A percentile compares a stretch with the other conserved stretches of the same genome.
phyloP scores from a whole-genome alignment of 2,113 vertebrate species.

The Corynorhinus townsendii region DNA sequence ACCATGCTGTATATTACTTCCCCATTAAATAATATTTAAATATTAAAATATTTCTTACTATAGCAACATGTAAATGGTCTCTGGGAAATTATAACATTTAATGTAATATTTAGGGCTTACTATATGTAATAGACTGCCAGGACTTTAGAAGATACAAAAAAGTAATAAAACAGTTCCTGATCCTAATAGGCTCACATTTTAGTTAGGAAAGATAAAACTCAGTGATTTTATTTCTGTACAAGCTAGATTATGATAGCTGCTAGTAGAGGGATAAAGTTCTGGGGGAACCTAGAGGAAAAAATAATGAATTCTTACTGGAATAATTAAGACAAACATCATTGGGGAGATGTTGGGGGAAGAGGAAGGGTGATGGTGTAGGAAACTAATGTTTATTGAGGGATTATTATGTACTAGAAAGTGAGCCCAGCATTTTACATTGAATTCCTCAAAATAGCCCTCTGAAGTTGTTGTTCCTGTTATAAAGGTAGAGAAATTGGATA shows the following conservation, averaged over 20 bases:
- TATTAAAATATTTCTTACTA: neutral
- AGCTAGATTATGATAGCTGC: neutral
- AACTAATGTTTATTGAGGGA: neutral
- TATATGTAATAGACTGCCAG: neutral
- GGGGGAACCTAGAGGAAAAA: neutral
- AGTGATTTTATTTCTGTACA: neutral
- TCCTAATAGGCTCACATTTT: neutral
- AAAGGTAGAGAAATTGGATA: neutral
- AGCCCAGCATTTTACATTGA: neutral
- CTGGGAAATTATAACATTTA: neutral
- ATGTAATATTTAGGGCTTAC: neutral
- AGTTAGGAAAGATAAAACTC: neutral
- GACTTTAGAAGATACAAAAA: neutral
- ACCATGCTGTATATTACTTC: neutral
- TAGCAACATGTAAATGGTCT: neutral
- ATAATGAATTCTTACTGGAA: neutral
- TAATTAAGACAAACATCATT: neutral
- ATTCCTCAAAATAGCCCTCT: neutral
- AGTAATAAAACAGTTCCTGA: neutral
- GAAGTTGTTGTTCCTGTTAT: neutral
- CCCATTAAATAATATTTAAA: neutral
- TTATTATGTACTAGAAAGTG: neutral
- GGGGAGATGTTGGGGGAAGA: neutral
- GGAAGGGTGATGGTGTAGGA: neutral
- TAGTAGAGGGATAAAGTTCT: neutral